Conservation (phyloP, 2,113 vertebrate genomes). For the Silurus glanis region DNA sequence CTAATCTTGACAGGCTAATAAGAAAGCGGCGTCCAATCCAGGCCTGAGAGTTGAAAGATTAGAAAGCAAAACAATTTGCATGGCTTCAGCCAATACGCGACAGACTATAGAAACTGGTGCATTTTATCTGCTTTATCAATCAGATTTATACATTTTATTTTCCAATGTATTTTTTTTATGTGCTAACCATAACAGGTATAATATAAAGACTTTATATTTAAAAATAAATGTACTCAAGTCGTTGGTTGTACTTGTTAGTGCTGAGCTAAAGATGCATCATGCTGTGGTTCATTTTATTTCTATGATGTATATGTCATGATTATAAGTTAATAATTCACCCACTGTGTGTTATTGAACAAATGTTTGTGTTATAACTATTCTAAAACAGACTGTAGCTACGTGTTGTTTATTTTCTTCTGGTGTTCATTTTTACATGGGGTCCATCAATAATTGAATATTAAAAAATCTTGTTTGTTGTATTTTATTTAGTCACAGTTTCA, state of each 20-base stretch:
- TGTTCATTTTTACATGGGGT: conserved; percentile 9
- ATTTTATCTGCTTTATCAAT: background rate
- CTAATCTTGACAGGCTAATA: background rate
- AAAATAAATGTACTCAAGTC: background rate
- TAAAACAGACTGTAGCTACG: background rate
- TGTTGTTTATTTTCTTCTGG: background rate
- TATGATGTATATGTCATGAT: background rate
- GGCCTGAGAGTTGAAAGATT: background rate
- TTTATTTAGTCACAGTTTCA: background rate
- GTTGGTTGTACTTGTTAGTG: background rate
- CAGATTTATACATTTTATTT: background rate
- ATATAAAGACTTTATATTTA: conserved; percentile 3
- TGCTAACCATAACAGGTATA: background rate
- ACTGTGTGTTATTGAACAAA: background rate
- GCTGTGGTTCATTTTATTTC: background rate
- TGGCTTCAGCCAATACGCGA: background rate
- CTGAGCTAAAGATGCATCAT: background rate
- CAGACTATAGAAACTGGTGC: background rate
- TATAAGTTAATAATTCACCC: background rate
- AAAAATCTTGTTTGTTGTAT: background rate
- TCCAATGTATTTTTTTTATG: background rate
- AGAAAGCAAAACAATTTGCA: background rate
- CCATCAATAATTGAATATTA: background rate
- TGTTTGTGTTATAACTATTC: background rate
- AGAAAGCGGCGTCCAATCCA: background rate